Conservation (phyloP, 2,113 vertebrate species). For the Pelecanoides urinatrix region DNA sequence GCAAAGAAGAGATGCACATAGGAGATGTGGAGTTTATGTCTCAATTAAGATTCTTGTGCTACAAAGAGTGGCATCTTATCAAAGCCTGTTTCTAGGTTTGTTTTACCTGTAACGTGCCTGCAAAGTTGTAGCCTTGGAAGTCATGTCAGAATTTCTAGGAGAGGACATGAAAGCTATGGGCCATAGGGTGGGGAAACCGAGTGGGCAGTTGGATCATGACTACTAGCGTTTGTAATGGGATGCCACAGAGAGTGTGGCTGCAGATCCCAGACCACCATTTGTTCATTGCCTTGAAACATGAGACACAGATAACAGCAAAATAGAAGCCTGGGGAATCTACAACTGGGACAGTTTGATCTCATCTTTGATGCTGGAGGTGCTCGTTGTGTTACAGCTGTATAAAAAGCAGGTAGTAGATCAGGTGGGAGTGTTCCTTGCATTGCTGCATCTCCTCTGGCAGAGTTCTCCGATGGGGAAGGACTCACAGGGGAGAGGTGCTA, state of each 20-base stretch:
- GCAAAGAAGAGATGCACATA: not conserved
- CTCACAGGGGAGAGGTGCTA: not conserved
- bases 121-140: not conserved
- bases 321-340: not conserved
- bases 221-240: not conserved
- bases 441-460: not conserved
- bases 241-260: not conserved
- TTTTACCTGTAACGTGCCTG: not conserved
- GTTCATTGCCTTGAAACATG: not conserved
- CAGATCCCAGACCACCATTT: rapidly evolving
- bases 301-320: not conserved
- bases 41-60: not conserved
- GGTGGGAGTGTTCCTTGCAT: not conserved
- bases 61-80: not conserved
- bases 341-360: not conserved
- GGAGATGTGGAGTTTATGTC: not conserved
- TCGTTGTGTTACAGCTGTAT: not conserved
- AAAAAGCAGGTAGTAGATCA: not conserved
- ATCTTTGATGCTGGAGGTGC: not conserved
- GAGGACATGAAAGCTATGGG: not conserved
- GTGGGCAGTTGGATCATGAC: rapidly evolving
- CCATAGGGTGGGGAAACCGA: not conserved
- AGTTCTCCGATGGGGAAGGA: not conserved
- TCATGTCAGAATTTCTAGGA: not conserved
- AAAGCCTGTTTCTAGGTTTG: not conserved